Evolutionary conservation across 92 coral and sea anemone species (phyloP).

Genomic region (Epizoanthus stellaris): DNA sequence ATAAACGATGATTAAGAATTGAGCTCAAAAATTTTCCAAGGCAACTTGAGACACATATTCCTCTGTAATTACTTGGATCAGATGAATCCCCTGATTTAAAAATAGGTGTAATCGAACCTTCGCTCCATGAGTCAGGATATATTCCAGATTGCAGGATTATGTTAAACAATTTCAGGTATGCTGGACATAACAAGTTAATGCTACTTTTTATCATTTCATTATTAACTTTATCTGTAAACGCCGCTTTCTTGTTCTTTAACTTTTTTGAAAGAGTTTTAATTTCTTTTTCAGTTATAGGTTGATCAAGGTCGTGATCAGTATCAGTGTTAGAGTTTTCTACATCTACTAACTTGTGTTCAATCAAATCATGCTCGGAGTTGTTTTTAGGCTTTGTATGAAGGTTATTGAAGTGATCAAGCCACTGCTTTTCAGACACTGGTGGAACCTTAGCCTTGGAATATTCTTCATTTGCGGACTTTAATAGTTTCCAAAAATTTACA

Average conservation of each 20-base stretch:
- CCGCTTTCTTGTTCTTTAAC: conserved; percentile 62
- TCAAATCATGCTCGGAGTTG: conserved; percentile 14
- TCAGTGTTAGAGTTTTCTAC: conserved; percentile 10
- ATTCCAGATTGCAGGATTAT: conserved; percentile 46
- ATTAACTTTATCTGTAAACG: conserved; percentile 46
- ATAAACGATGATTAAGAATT: conserved; percentile 54
- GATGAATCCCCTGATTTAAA: conserved; percentile 55
- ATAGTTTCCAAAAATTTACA: conserved; percentile 46
- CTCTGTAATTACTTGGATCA: conserved; percentile 59
- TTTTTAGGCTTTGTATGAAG: conserved; percentile 31
- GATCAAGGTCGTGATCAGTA: conserved; percentile 24
- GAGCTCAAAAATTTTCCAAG: conserved; percentile 54
- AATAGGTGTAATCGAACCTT: conserved; percentile 59
- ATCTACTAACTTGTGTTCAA: conserved; percentile 6
- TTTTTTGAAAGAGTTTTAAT: conserved; percentile 2
- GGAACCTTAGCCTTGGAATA: conserved; percentile 16
- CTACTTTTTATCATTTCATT: conserved; percentile 60
- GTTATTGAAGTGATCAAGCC: conserved; percentile 43
- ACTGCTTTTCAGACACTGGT: conserved; percentile 42
- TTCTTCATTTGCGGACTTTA: conserved; percentile 54
- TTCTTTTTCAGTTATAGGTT: conserved; percentile 48
- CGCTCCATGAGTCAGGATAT: conserved; percentile 56
- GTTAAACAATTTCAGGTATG: conserved; percentile 52
- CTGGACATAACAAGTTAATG: conserved; percentile 28
- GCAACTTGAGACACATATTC: conserved; percentile 67